Evolutionary conservation across 2,113 vertebrate species (phyloP).

Genomic region (Melanerpes aurifrons): DNA sequence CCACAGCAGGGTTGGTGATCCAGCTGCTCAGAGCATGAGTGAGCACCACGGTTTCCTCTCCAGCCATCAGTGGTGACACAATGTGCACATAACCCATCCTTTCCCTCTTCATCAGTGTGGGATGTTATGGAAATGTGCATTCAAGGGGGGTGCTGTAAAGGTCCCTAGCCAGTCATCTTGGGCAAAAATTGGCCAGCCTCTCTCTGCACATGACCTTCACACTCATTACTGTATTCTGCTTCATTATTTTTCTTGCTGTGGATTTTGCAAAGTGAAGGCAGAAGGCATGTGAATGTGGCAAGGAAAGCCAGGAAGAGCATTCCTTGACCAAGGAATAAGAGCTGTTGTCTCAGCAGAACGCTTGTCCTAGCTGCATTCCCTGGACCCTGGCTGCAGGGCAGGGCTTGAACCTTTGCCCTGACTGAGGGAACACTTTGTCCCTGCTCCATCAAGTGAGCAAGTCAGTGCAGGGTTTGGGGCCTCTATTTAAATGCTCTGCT

Average conservation of each 20-base stretch:
- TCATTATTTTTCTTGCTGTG: not conserved
- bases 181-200: not conserved
- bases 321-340: not conserved
- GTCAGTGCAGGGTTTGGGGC: not conserved
- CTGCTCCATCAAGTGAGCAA: not conserved
- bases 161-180: not conserved
- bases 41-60: not conserved
- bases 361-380: not conserved
- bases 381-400: not conserved
- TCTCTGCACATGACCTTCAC: not conserved
- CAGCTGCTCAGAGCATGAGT: not conserved
- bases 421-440: not conserved
- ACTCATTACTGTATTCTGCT: not conserved
- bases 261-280: not conserved
- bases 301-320: not conserved
- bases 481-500: not conserved
- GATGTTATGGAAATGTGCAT: not conserved
- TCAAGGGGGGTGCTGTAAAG: fast-evolving
- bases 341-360: not conserved
- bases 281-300: not conserved
- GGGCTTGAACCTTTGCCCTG: not conserved
- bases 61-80: not conserved
- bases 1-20: not conserved
- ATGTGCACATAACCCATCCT: not conserved
- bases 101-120: not conserved